These are phyloP conservation scores for Clinocottus analis DNA, from an alignment of 2,113 vertebrate species.

Conservation along the genomic window DNA sequence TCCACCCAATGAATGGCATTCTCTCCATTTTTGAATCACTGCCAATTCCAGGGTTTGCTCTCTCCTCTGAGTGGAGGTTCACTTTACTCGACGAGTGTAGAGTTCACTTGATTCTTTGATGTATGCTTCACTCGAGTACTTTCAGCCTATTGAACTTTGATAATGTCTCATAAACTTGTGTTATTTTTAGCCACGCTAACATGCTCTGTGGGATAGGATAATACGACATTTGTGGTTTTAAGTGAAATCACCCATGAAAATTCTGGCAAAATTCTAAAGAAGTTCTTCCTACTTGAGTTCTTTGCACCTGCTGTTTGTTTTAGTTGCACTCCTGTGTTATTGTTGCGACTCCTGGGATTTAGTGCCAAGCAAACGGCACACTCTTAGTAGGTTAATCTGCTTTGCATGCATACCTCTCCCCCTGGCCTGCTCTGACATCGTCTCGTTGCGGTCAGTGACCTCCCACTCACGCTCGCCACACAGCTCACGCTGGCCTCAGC, in stretches of 20 bases:
- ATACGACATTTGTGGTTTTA: not conserved
- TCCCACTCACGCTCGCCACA: slow-evolving; percentile 23
- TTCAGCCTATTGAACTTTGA: slow-evolving; percentile 23
- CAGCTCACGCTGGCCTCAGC: slow-evolving; percentile 30
- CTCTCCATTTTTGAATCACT: slow-evolving; percentile 49
- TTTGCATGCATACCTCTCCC: slow-evolving; percentile 39
- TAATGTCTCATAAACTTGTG: not conserved
- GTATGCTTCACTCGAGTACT: not conserved
- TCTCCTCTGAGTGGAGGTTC: slow-evolving; percentile 6
- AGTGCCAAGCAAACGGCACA: slow-evolving; percentile 12
- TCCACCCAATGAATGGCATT: slow-evolving; percentile 15
- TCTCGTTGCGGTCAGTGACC: slow-evolving; percentile 42
- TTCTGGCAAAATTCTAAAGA: not conserved
- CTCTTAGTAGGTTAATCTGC: slow-evolving; percentile 54
- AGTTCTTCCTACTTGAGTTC: not conserved
- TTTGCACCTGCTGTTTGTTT: slow-evolving; percentile 14
- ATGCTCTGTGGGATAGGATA: not conserved
- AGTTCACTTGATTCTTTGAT: slow-evolving; percentile 27
- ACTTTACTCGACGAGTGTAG: not conserved
- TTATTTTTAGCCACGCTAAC: slow-evolving; percentile 20
- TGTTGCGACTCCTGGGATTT: not conserved
- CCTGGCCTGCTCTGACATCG: slow-evolving; percentile 24
- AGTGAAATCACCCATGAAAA: not conserved
- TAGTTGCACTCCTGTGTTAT: not conserved
- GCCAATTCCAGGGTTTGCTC: slow-evolving; percentile 31